Conservation (phyloP, 2,113 vertebrate species). For the Calonectris borealis region DNA sequence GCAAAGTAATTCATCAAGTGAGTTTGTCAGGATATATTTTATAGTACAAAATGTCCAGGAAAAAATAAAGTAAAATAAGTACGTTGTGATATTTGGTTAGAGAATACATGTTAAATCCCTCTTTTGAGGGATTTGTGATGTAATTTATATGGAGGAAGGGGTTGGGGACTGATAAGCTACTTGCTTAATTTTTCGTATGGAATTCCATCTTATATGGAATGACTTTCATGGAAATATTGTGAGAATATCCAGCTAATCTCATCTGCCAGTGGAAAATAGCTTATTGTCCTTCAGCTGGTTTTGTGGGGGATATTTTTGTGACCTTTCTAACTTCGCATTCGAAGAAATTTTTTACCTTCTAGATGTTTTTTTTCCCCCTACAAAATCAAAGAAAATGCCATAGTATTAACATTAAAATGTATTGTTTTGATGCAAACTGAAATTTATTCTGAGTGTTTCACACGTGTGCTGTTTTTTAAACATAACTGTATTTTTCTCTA, state of each 20-base stretch:
- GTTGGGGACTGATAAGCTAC: background rate
- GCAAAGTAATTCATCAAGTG: background rate
- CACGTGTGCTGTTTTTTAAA: background rate
- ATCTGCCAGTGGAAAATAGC: background rate
- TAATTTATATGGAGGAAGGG: background rate
- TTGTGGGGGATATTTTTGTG: background rate
- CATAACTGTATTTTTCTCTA: background rate
- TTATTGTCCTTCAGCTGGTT: background rate
- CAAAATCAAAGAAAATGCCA: background rate
- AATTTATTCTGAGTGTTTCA: background rate
- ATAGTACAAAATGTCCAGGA: background rate
- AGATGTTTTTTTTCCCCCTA: background rate
- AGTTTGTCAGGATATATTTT: background rate
- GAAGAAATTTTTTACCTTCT: background rate
- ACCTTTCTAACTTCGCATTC: background rate
- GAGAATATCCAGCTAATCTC: background rate
- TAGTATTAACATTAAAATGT: background rate
- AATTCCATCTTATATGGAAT: background rate
- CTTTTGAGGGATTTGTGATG: background rate
- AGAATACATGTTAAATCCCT: background rate
- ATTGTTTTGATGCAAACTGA: background rate
- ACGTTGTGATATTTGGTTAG: background rate
- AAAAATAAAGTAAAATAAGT: background rate
- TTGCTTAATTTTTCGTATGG: background rate
- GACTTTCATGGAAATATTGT: background rate